Conservation (phyloP, 2,113 vertebrate species). For the Scomber japonicus region DNA sequence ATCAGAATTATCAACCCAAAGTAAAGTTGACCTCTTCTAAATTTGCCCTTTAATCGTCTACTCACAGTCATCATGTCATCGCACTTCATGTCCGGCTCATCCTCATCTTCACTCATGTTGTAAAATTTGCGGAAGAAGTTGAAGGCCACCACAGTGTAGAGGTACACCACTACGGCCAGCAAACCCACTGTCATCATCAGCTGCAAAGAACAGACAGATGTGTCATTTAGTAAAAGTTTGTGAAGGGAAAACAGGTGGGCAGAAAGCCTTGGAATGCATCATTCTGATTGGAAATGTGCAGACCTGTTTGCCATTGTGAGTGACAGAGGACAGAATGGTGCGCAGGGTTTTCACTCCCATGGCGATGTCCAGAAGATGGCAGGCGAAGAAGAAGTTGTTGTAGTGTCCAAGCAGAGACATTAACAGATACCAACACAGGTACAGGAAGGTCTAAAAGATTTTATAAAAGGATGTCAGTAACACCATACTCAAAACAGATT, state of each 20-base stretch:
- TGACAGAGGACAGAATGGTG: constrained; percentile 94
- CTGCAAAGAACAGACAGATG: constrained; percentile 69
- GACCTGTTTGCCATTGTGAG: constrained; percentile 97
- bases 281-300: not conserved
- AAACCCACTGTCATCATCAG: constrained; percentile 94
- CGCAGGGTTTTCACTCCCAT: constrained; percentile 95
- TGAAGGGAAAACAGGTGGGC: not conserved
- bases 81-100: constrained; percentile 96
- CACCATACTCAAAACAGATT: not conserved
- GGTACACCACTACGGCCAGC: constrained; percentile 93
- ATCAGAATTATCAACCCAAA: too few relatives aligned
- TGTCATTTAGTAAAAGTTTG: not conserved
- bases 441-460: constrained; percentile 79
- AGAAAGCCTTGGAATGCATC: not conserved
- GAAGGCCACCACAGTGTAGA: constrained; percentile 95
- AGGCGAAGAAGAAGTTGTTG: constrained; percentile 96
- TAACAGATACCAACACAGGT: constrained; percentile 92
- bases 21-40: not conserved
- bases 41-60: not conserved
- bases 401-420: constrained; percentile 95
- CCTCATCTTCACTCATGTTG: constrained; percentile 95
- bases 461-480: not conserved
- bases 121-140: constrained; percentile 98
- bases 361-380: constrained; percentile 93
- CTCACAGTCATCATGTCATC: constrained; percentile 97